Evolutionary conservation across 2,797 vertebrate genomes (phyloP), one percentile per base, ranked within the genome.

Genomic region (Amniataba percoides): DNA sequence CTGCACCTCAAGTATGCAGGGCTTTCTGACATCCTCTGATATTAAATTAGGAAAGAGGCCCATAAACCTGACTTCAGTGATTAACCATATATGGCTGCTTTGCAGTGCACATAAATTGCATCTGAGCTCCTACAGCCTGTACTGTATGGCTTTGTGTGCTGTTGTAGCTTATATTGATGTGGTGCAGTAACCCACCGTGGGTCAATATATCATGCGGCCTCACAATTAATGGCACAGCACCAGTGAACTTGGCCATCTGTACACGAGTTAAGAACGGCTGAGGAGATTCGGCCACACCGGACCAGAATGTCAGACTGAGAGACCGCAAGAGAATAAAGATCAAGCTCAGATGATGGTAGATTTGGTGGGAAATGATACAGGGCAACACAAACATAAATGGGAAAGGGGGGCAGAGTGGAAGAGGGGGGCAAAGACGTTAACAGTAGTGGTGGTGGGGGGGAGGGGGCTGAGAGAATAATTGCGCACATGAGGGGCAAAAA

Each of bases 181-280:
- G 89, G 86, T 91, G 92, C 90, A 92, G 90, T 88, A 93, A 85
- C 90, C 89, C 85, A 71, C 85, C 25, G 77, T 77, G 85, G 89
- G 89, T 91, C 92, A 60, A 94, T 94, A 88, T 62, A 90, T 93
- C 87, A 90, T 85, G 89, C 71, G 36, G 87, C 80, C 78, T 82
- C 53, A 85, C 90, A 91, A 92, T 93, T 93, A 92, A 92, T 93
- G 89, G 88, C 81, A 93, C 81, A 88, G 87, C 85, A 89, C 72
- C 73, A 78, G 74, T 85, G 82, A 88, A 93, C 86, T 89, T 91
- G 84, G 83, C 83, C 80, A 90, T 88, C 81, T 89, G 85, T 84
- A 83, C 65, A 43, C 67, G 60, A 80, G 74, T 91, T 92, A 85
- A 78, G 77, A 78, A 74, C 74, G 81, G 61, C 71, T 56, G 55